Conservation (phyloP, 2,888 invertebrate species). For the Tenthredo amoena region DNA sequence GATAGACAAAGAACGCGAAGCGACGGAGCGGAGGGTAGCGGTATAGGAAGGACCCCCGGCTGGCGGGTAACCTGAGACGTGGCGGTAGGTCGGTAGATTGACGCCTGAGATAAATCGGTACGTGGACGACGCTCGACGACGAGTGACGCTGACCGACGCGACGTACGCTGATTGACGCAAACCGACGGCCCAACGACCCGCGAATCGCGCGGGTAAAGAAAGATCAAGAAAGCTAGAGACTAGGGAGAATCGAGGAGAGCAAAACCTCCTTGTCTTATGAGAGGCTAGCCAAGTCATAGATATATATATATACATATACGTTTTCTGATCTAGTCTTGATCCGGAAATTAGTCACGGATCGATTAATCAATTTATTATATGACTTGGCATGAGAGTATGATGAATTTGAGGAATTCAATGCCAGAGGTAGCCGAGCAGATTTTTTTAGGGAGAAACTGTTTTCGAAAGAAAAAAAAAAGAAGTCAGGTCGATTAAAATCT, state of each 20-base stretch:
- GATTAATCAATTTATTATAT: neutral
- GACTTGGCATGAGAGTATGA: neutral
- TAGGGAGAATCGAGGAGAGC: neutral
- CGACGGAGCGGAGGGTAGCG: conserved; percentile 58
- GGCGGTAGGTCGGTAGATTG: conserved; percentile 77
- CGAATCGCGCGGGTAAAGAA: conserved; percentile 62
- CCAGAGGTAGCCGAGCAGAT: neutral
- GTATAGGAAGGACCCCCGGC: conserved; percentile 46
- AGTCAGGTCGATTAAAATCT: neutral
- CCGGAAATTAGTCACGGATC: neutral
- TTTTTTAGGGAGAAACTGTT: neutral
- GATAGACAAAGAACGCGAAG: conserved; percentile 46
- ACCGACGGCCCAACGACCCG: conserved; percentile 77
- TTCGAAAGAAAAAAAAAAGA: neutral
- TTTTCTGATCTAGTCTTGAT: neutral
- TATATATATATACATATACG: neutral
- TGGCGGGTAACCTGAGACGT: conserved; percentile 73
- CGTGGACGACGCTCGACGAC: conserved; percentile 67
- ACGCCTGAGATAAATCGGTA: conserved; percentile 76
- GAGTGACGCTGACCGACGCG: conserved; percentile 58
- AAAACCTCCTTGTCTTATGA: neutral
- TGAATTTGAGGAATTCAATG: neutral
- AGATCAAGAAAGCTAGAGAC: neutral
- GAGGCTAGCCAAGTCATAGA: neutral
- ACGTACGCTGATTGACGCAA: conserved; percentile 71